phyloP scores from a whole-genome alignment of 2,797 vertebrate genomes.

The Mastacembelus armatus region DNA sequence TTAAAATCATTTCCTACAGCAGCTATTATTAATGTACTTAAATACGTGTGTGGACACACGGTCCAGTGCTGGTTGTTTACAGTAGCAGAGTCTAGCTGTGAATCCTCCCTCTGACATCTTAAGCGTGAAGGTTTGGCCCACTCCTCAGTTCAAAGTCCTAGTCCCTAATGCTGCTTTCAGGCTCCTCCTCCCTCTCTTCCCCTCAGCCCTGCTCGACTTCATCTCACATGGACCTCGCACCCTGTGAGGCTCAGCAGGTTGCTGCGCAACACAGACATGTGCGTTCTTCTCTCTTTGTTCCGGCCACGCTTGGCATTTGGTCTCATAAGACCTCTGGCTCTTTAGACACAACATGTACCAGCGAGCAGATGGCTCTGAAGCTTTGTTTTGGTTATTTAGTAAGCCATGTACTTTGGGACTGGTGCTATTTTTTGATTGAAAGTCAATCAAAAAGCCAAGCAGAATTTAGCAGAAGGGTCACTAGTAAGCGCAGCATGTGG shows the following conservation, averaged over 20 bases:
- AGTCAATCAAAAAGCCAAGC: constrained; percentile 10
- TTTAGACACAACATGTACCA: constrained; percentile 39
- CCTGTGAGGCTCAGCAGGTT: constrained; percentile 55
- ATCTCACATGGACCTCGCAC: constrained; percentile 46
- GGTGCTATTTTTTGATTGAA: constrained; percentile 43
- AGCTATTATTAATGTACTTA: constrained; percentile 26
- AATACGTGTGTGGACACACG: constrained; percentile 32
- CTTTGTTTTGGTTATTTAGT: constrained; percentile 60
- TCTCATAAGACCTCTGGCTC: constrained; percentile 47
- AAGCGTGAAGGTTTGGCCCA: constrained; percentile 67
- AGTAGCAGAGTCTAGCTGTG: constrained; percentile 43
- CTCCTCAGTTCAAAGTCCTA: constrained; percentile 77
- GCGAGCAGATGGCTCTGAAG: constrained; percentile 60
- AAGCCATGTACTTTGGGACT: constrained; percentile 44
- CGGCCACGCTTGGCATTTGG: constrained; percentile 47
- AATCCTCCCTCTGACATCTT: constrained; percentile 65
- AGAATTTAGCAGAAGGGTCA: constrained; percentile 20
- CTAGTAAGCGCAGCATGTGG: background rate
- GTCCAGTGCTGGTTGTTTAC: constrained; percentile 44
- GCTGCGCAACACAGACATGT: constrained; percentile 33
- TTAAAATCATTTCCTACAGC: constrained; percentile 8
- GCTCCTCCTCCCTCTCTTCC: constrained; percentile 18
- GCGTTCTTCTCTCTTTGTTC: constrained; percentile 52
- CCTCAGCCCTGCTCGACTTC: constrained; percentile 42
- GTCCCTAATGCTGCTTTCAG: constrained; percentile 51